Base-by-base conservation (phyloP, 2,888 invertebrate species). In the Dryadula phaetusa region DNA sequence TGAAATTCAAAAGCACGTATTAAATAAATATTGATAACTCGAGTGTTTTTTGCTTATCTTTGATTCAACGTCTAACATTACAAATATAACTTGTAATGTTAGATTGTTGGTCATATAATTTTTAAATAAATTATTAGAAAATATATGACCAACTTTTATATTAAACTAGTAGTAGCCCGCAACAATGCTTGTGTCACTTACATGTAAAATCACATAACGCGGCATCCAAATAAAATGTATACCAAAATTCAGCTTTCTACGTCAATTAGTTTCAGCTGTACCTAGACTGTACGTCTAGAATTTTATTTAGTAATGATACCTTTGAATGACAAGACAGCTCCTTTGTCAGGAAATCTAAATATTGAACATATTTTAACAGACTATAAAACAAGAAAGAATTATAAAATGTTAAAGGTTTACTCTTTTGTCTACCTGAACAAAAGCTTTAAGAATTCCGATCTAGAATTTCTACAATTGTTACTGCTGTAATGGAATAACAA, bases 11-110 rank as follows among this genome's bases (percentile, higher is more conserved):
- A 16, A 16, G 16, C 2, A 32, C 16, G 10, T 32, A 72, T 77
- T 81, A 80, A n/a, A 85, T 83, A 79, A 82, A 82, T 83, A 83
- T 83, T 81, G 77, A 82, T 84, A 82, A 77, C 77, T 47, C 60
- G 25, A 67, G 73, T 72, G 76, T 70, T 78, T 75, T 77, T 74
- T 71, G 73, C 37, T 47, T 44, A 32, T 10, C 32, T 3, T 47
- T 56, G 64, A 56, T 46, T 64, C 64, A 53, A 46, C 44, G 14
- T 18, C 32, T 40, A 2, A 10, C 32, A 28, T 14, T 20, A 10
- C 16, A 5, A 28, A 20, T 44, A 44, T n/a, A 10, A 32, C 5
- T 53, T 22, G 22, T n/a, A 25, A n/a, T 56, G 7, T 7, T 20
- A 25, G 25, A 6, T 4, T 4, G 6, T 46, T 61, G 46, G 28